Conservation (phyloP, 2,797 vertebrate species). For the Paedocypris micromegethes region DNA sequence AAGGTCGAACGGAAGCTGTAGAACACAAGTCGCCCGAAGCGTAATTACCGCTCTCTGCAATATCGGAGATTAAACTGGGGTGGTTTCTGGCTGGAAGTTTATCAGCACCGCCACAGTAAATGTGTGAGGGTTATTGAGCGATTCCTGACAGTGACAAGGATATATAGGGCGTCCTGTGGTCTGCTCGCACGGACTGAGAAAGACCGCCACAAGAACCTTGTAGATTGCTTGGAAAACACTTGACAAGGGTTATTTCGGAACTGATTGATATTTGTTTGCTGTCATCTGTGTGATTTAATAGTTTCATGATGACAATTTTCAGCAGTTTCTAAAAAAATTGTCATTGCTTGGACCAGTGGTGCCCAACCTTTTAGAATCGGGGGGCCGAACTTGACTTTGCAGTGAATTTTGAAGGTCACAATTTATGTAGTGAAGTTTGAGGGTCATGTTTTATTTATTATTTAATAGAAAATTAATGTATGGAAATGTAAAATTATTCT, state of each 20-base stretch:
- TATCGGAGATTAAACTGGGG: slow-evolving; percentile 29
- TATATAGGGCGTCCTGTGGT: slow-evolving; percentile 45
- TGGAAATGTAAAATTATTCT: too few relatives aligned
- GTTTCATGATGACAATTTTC: slow-evolving; percentile 30
- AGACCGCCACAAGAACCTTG: slow-evolving; percentile 27
- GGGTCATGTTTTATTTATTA: too few relatives aligned
- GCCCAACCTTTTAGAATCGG: not conserved
- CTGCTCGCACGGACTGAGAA: slow-evolving; percentile 11
- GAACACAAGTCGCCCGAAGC: slow-evolving; percentile 1
- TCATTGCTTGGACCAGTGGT: slow-evolving; percentile 16
- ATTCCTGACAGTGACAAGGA: slow-evolving; percentile 45
- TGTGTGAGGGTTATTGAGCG: slow-evolving; percentile 36
- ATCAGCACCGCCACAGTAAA: slow-evolving; percentile 37
- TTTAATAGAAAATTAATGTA: too few relatives aligned
- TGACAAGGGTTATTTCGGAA: not conserved
- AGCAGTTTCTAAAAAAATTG: slow-evolving; percentile 25
- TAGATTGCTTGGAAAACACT: slow-evolving; percentile 36
- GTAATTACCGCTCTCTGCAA: slow-evolving; percentile 26
- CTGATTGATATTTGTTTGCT: not conserved
- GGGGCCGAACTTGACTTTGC: too few relatives aligned
- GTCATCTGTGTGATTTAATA: slow-evolving; percentile 14
- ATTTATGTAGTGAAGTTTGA: too few relatives aligned
- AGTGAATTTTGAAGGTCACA: too few relatives aligned
- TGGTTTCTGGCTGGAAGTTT: slow-evolving; percentile 42
- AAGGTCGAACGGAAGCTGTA: slow-evolving; percentile 4